phyloP scores from a whole-genome alignment of 2,113 vertebrate genomes.

The Catharus minimus region DNA sequence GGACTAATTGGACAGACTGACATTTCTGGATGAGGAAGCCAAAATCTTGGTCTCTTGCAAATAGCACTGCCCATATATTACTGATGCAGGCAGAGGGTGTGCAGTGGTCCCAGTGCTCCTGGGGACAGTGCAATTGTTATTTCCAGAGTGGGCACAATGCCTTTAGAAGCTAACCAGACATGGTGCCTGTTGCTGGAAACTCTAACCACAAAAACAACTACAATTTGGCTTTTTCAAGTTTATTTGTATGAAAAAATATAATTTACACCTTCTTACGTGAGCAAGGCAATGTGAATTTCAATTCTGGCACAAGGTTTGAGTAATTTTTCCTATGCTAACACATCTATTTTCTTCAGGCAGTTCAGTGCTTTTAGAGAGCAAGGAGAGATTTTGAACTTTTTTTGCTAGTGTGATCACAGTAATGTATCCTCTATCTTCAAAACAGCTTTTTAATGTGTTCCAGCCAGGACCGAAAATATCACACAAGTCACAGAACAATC shows the following conservation, averaged over 20 bases:
- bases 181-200: not conserved
- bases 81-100: not conserved
- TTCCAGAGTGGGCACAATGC: not conserved
- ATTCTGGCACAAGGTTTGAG: not conserved
- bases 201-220: not conserved
- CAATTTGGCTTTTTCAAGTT: not conserved
- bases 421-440: slow-evolving; percentile 47
- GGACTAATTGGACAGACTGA: not conserved
- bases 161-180: not conserved
- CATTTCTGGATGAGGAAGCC: fast-evolving
- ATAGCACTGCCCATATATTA: not conserved
- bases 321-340: slow-evolving; percentile 20
- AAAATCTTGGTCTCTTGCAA: not conserved
- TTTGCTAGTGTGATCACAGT: slow-evolving; percentile 43
- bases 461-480: slow-evolving; percentile 51
- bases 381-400: slow-evolving; percentile 31
- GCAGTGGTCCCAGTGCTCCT: not conserved
- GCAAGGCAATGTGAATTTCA: not conserved
- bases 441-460: slow-evolving; percentile 55
- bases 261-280: not conserved
- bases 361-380: slow-evolving; percentile 11
- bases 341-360: slow-evolving; percentile 9
- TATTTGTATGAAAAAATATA: not conserved
- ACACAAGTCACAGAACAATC: slow-evolving; percentile 51
- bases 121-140: not conserved